Base-by-base conservation (phyloP, 2,888 invertebrate species). In the Steromphala cineraria region DNA sequence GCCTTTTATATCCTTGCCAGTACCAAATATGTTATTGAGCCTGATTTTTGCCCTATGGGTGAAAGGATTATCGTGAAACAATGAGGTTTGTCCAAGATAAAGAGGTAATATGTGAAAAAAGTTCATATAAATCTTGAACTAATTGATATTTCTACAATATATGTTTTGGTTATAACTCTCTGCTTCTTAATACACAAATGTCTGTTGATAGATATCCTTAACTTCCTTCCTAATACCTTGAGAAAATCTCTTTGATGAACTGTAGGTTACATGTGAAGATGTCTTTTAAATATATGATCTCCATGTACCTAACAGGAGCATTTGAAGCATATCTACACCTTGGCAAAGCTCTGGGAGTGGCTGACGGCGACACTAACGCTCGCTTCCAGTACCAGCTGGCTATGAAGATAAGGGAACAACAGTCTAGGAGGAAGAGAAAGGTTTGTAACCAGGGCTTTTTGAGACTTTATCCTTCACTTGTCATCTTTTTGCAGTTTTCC, bases 371-470 rank as follows among this genome's bases (percentile, higher is more conserved):
- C 76, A 89, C 88, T 1, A 83, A 88, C 83, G 89, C 91, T 15
- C 86, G 89, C 55, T 88, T 90, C 81, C 91, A 91, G 82, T 84
- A 90, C 81, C 88, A 87, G 81, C 86, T 89, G 75, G 90, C 91
- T 7, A 83, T 88, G 81, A 86, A 87, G 46, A 85, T 91, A 80
- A 87, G 89, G 78, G 85, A 84, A 78, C 87, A 90, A 62, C 81
- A 86, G 62, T 85, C 87, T 80, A 88, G 86, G 76, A 85, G 86
- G 84, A 88, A 31, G 76, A 77, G 17, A 28, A 83, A 78, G 83
- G 83, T 81, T 13, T 74, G 55, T 21, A 28, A 21, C 53, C 2
- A 19, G 17, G 17, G 52, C 21, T 0, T 4, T 28, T 13, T 5
- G n/a, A 13, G 36, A 4, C 24, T 31, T 28, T n/a, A 28, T 8